Base-by-base conservation (phyloP, 2,888 invertebrate species). In the Baccha elongata region DNA sequence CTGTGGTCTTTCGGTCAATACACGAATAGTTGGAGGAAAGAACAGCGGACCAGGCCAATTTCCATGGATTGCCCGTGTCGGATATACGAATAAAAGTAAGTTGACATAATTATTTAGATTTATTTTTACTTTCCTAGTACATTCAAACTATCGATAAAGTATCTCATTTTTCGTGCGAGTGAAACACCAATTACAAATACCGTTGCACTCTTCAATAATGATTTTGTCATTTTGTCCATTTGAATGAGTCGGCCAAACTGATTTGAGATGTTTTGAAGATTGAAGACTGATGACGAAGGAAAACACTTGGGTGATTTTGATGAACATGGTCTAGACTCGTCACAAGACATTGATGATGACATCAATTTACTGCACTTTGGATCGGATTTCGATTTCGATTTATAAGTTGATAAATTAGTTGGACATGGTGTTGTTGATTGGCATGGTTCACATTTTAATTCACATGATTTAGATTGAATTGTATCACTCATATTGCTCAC, bases 51-150 rank as follows among this genome's bases (percentile, higher is more conserved):
- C 92, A 0, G 92, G 92, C 19, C 92, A 93, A 84, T 93, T 92
- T 86, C 93, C 93, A 0, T 94, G 93, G 93, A 92, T 93, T 91
- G 91, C 91, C 0, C 89, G 91, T 8, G 87, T 91, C n/a, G 91
- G 89, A 7, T 91, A 91, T 75, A 85, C 88, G 1, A 91, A 91
- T 74, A 88, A 85, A 86, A 88, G 91, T 91, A 83, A 90, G 89
- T 83, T 15, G 0, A 23, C n/a, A n/a, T n/a, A n/a, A n/a, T n/a
- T 32, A 11, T 15, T n/a, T 40, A n/a, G 13, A 40, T 40, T 8
- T 15, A 17, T 15, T 17, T 6, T 5, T 5, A 26, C 26, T 44
- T 11, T 13, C 3, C 65, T 19, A 32, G n/a, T n/a, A 75, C 29
- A 67, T 84, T 67, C 13, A 74, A 55, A 46, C 29, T 35, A 32